Base-by-base conservation (phyloP, 30 jellyfish, hydroid and myxozoan genomes). In the Turritopsis dohrnii region DNA sequence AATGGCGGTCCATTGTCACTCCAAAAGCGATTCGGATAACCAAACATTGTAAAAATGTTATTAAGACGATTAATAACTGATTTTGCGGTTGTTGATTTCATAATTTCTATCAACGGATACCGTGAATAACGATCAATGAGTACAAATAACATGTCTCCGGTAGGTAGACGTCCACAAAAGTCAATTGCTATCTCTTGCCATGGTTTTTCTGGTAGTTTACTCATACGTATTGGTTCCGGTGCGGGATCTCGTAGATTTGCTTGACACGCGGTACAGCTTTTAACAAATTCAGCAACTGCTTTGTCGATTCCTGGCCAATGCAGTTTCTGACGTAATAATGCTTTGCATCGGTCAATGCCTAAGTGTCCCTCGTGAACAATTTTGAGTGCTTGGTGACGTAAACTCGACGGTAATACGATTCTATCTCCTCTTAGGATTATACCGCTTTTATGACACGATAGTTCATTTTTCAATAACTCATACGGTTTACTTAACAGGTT, bases 151-250 rank as follows among this genome's bases (percentile, higher is more conserved):
- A n/a, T n/a, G 7, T 66, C 76, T 4, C 76, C 76, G 29, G 76
- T 21, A 1, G 86, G 71, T 82, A 71, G 23, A 16, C 76, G 87
- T 7, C 89, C 86, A 52, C 18, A 82, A 66, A 82, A 82, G 65
- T 82, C 89, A 4, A 71, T 30, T 8, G 85, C 79, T 65, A 71
- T 18, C 72, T 82, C 86, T 29, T 66, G 72, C 86, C 89, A 65
- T 60, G 84, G 85, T 28, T 69, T 4, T 28, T 25, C 41, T 65
- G 89, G 89, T 82, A n/a, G n/a, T n/a, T n/a, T n/a, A n/a, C n/a
- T n/a, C n/a, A n/a, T n/a, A n/a, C n/a, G n/a, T n/a, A n/a, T n/a
- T 82, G 89, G 89, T 71, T 41, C 84, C 7, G n/a, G n/a, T n/a
- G n/a, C n/a, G n/a, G n/a, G n/a, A n/a, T n/a, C n/a, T n/a, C n/a